A percentile compares a stretch with the other conserved stretches of the same genome.
phyloP scores from a whole-genome alignment of 2,888 invertebrate genomes.

The Clepsis dumicolana region DNA sequence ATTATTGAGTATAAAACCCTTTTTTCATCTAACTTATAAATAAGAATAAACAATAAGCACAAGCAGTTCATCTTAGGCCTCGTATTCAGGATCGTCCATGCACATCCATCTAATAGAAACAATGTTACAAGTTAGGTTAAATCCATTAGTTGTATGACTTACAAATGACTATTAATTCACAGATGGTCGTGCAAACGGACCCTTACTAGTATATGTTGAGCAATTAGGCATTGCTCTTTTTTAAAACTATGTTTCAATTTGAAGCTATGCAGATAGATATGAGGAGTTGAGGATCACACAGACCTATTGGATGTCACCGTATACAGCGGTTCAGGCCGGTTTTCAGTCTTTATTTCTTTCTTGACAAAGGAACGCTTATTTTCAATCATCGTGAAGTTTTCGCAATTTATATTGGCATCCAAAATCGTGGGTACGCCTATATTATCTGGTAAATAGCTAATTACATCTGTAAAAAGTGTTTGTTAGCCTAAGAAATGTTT shows the following conservation, averaged over 20 bases:
- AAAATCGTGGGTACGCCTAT: constrained; percentile 59
- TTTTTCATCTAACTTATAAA: constrained; percentile 8
- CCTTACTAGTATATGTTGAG: neutral
- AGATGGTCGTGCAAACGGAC: neutral
- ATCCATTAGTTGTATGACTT: neutral
- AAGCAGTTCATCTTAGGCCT: constrained; percentile 3
- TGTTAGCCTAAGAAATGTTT: constrained; percentile 21
- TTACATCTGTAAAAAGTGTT: constrained; percentile 55
- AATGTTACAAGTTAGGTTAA: neutral
- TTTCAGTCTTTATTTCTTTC: constrained; percentile 68
- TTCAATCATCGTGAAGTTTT: constrained; percentile 72
- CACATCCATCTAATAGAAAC: constrained; percentile 15
- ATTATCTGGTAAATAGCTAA: constrained; percentile 57
- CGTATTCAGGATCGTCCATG: constrained; percentile 15
- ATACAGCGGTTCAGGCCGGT: constrained; percentile 67
- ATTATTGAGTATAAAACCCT: neutral
- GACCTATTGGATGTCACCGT: constrained; percentile 73
- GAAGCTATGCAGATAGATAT: neutral
- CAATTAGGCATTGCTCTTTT: neutral
- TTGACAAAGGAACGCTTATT: constrained; percentile 66
- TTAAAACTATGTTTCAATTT: neutral
- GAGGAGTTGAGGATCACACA: neutral
- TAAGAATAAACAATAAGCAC: constrained; percentile 2
- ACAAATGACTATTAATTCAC: neutral
- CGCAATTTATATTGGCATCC: constrained; percentile 58